These are phyloP conservation scores for Ancistrus triradiatus DNA, from an alignment of 2,113 vertebrate genomes.

Conservation along the genomic window DNA sequence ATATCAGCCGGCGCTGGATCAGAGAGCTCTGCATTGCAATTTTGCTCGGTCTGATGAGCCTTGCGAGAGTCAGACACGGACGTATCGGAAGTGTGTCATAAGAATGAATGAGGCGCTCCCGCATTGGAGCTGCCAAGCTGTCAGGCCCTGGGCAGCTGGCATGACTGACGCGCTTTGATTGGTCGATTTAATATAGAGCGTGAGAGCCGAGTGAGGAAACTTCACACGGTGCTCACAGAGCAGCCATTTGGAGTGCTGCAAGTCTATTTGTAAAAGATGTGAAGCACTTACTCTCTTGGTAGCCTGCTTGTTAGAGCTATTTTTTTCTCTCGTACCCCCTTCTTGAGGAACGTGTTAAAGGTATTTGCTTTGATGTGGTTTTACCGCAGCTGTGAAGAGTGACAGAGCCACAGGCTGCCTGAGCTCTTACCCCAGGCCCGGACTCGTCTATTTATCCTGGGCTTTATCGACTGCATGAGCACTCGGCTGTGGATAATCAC, in stretches of 20 bases:
- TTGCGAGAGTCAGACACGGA: slow-evolving; percentile 50
- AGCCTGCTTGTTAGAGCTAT: slow-evolving; percentile 67
- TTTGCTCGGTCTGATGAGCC: slow-evolving; percentile 49
- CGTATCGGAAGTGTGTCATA: slow-evolving; percentile 77
- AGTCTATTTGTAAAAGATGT: slow-evolving; percentile 73
- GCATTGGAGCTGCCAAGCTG: slow-evolving; percentile 71
- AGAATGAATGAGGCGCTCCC: slow-evolving; percentile 72
- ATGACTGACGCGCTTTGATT: slow-evolving; percentile 75
- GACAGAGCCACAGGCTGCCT: slow-evolving; percentile 38
- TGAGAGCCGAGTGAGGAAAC: slow-evolving; percentile 55
- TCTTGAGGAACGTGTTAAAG: slow-evolving; percentile 41
- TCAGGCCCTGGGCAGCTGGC: slow-evolving; percentile 66
- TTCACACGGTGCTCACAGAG: slow-evolving; percentile 51
- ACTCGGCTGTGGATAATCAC: slow-evolving; percentile 46
- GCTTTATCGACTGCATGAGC: slow-evolving; percentile 44
- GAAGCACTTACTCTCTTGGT: slow-evolving; percentile 74
- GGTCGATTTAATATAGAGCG: slow-evolving; percentile 72
- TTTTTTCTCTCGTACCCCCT: slow-evolving; percentile 36
- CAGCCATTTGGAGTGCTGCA: slow-evolving; percentile 58
- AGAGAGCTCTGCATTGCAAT: slow-evolving; percentile 45
- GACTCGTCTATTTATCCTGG: slow-evolving; percentile 45
- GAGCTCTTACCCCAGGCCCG: slow-evolving; percentile 11
- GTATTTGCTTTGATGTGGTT: slow-evolving; percentile 45
- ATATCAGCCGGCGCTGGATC: slow-evolving; percentile 45
- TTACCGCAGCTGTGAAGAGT: slow-evolving; percentile 34